Percentiles rank a stretch among this genome's conserved stretches.
phyloP scores from a whole-genome alignment of 2,113 vertebrate genomes.

The Psittacara wagleri region DNA sequence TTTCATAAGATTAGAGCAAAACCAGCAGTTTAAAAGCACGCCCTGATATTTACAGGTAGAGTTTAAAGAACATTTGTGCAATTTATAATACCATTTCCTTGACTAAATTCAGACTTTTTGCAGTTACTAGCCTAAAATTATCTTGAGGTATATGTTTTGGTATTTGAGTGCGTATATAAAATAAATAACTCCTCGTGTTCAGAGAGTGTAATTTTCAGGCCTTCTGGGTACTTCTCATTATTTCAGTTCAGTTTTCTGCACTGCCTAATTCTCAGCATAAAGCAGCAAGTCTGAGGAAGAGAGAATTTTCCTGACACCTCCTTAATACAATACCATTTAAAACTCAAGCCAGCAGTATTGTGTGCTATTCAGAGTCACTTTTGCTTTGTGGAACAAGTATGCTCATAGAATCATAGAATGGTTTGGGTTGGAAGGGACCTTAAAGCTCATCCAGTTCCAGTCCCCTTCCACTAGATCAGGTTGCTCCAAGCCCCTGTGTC shows the following conservation, averaged over 20 bases:
- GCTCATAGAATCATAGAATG: not conserved
- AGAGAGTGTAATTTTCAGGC: not conserved
- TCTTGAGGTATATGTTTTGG: not conserved
- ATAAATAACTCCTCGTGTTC: not conserved
- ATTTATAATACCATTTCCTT: not conserved
- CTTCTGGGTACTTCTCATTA: not conserved
- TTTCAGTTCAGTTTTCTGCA: not conserved
- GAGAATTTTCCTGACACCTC: not conserved
- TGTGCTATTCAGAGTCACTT: not conserved
- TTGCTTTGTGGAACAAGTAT: not conserved
- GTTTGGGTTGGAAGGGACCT: not conserved
- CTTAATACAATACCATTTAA: not conserved
- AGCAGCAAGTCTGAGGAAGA: not conserved
- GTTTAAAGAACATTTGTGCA: not conserved
- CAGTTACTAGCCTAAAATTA: not conserved
- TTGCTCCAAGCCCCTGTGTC: not conserved
- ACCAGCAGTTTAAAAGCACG: not conserved
- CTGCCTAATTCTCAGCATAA: not conserved
- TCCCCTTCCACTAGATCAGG: not conserved
- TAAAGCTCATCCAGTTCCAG: not conserved
- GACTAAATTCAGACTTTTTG: not conserved
- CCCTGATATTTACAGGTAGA: not conserved
- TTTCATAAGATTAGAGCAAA: not conserved
- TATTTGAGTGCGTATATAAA: not conserved
- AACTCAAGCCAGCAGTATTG: not conserved